Evolutionary conservation across 1,140 invertebrate genomes (phyloP).

Genomic region (Trissolcus basalis): DNA sequence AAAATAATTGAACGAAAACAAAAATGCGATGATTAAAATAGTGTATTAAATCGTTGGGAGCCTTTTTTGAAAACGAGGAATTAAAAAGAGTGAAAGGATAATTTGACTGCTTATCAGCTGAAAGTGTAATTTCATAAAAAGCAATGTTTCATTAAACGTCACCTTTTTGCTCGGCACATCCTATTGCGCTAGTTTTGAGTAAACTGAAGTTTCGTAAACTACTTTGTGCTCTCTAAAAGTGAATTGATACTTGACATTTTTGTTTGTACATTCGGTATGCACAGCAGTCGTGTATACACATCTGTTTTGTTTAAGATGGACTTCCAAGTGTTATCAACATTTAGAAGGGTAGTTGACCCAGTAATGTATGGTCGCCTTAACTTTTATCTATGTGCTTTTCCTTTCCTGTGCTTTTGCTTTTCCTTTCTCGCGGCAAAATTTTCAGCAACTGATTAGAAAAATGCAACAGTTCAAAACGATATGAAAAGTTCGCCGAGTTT

Average conservation of each 20-base stretch:
- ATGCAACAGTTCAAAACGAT: too few relatives aligned
- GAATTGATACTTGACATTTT: constrained; percentile 56
- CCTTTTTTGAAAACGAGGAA: neutral
- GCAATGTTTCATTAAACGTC: constrained; percentile 20
- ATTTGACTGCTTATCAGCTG: neutral
- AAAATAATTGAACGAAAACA: too few relatives aligned
- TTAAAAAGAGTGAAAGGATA: too few relatives aligned
- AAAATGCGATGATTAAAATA: too few relatives aligned
- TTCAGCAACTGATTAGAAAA: too few relatives aligned
- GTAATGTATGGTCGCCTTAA: constrained; percentile 33
- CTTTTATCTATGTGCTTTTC: constrained; percentile 16
- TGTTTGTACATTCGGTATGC: constrained; percentile 48
- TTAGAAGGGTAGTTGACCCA: constrained; percentile 43
- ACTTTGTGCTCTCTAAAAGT: constrained; percentile 45
- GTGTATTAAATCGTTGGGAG: neutral
- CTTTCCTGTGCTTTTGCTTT: neutral
- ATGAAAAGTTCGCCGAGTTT: too few relatives aligned
- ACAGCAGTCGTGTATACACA: constrained; percentile 35
- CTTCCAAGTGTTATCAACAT: constrained; percentile 39
- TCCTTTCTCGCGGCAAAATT: too few relatives aligned
- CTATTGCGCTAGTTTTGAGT: constrained; percentile 24
- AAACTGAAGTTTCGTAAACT: constrained; percentile 44
- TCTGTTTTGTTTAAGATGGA: constrained; percentile 41
- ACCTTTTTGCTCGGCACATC: constrained; percentile 2
- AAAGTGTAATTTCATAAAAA: constrained; percentile 19